Evolutionary conservation across 2,113 vertebrate genomes (phyloP).

Genomic region (Leptosomus discolor): DNA sequence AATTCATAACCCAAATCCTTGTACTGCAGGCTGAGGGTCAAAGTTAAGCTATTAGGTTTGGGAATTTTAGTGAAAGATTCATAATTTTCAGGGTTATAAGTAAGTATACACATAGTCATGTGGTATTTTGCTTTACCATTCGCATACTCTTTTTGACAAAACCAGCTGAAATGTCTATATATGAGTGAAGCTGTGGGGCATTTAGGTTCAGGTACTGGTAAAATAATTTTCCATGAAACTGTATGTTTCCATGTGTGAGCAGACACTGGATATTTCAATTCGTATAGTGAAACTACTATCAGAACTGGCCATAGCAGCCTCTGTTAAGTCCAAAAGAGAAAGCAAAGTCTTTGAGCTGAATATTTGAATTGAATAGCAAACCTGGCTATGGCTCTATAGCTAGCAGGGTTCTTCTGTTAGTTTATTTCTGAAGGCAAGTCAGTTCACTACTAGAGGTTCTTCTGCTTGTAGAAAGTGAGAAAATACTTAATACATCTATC

Average conservation of each 20-base stretch:
- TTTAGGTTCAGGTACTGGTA: background rate
- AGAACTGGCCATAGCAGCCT: background rate
- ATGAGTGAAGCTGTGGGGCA: background rate
- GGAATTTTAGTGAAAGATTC: background rate
- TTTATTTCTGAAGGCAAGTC: background rate
- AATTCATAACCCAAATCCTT: background rate
- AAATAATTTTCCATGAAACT: background rate
- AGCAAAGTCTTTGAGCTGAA: background rate
- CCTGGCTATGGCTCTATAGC: fast-evolving
- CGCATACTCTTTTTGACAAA: background rate
- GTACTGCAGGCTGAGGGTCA: background rate
- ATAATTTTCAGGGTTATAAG: background rate
- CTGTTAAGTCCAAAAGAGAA: background rate
- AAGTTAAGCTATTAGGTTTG: background rate
- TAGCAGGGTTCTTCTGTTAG: background rate
- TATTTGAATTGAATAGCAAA: background rate
- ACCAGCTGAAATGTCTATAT: background rate
- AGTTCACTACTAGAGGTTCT: background rate
- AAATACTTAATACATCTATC: background rate
- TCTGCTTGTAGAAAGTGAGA: background rate
- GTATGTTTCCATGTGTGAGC: background rate
- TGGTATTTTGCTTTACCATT: background rate
- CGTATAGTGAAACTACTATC: background rate
- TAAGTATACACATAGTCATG: background rate
- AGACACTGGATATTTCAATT: background rate